Evolutionary conservation across 2,797 vertebrate species (phyloP), one percentile per base, ranked within the genome.

Genomic region (Sciurus carolinensis): DNA sequence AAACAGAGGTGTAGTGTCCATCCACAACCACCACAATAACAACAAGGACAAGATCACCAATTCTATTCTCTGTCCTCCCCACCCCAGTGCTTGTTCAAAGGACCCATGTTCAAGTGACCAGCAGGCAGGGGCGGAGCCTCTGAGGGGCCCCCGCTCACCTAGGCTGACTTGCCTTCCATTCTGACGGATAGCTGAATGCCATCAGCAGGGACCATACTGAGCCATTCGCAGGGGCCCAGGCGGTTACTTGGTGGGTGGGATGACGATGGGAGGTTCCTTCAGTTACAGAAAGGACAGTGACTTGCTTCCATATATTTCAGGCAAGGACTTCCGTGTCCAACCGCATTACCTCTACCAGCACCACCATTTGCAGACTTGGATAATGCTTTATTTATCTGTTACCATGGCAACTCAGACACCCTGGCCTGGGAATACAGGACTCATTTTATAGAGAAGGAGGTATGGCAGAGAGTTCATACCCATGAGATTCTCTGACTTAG

Each of bases 361-460:
- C 66, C 66, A 10, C 90, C 90, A 71, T 86, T 77, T 83, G 90
- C 52, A 22, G 67, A 42, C 91, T 62, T 9, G 1, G 50, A 84
- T 39, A 83, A 39, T 50, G 67, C 73, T 96, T 85, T 64, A 50
- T 95, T 92, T 97, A 88, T 80, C 79, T 59, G 18, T 94, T 47
- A 36, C 92, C 92, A 82, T 94, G 47, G 95, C 69, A 91, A 96
- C 69, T n/a, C 80, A 33, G 10, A 59, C 84, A 86, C 33, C 80
- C 64, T 24, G 0, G 2, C 89, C 18, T 36, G 14, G 71, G 72
- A 44, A 76, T 6, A 17, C 39, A 50, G 57, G 86, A 73, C 42
- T 75, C 50, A 5, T 62, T 95, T 72, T 85, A 67, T 54, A 57
- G 59, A 57, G 79, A 59, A 88, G 90, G 80, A 69, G 89, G 54